phyloP scores from a whole-genome alignment of 2,888 invertebrate species.

The Caenorhabditis virilis region DNA sequence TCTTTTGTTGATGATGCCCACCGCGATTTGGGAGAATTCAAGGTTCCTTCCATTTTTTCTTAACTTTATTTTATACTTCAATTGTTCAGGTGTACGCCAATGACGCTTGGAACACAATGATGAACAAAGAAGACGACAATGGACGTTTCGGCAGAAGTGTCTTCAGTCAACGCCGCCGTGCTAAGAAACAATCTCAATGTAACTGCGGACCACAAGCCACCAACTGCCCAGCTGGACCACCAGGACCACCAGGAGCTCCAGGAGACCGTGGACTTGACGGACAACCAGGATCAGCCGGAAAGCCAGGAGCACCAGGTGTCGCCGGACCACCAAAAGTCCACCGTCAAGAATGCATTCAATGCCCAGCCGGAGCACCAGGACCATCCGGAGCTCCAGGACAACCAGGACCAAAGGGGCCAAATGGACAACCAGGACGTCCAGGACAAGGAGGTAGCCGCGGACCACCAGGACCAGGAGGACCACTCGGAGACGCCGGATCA shows the following conservation, averaged over 20 bases:
- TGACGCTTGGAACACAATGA: conserved; percentile 43
- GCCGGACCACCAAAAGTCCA: conserved; percentile 16
- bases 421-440: conserved; percentile 35
- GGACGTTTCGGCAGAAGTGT: conserved; percentile 31
- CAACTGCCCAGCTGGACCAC: conserved; percentile 50
- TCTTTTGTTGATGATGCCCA: conserved; percentile 38
- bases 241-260: conserved; percentile 48
- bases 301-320: conserved; percentile 35
- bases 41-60: conserved; percentile 13
- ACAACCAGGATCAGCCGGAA: conserved; percentile 37
- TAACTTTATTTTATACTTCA: neutral
- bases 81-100: conserved; percentile 33
- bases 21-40: conserved; percentile 42
- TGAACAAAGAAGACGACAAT: conserved; percentile 20
- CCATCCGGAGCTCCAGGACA: conserved; percentile 34
- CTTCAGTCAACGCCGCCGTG: conserved; percentile 19
- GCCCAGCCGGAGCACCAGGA: conserved; percentile 37
- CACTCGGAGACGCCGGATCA: conserved; percentile 35
- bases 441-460: conserved; percentile 32
- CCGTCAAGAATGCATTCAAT: conserved; percentile 25
- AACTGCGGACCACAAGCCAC: conserved; percentile 42
- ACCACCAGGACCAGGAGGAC: conserved; percentile 37
- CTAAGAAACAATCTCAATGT: conserved; percentile 41
- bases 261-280: conserved; percentile 42
- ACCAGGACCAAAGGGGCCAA: conserved; percentile 35